Conservation (phyloP, 92 coral and sea anemone species). For the Montipora capitata region DNA sequence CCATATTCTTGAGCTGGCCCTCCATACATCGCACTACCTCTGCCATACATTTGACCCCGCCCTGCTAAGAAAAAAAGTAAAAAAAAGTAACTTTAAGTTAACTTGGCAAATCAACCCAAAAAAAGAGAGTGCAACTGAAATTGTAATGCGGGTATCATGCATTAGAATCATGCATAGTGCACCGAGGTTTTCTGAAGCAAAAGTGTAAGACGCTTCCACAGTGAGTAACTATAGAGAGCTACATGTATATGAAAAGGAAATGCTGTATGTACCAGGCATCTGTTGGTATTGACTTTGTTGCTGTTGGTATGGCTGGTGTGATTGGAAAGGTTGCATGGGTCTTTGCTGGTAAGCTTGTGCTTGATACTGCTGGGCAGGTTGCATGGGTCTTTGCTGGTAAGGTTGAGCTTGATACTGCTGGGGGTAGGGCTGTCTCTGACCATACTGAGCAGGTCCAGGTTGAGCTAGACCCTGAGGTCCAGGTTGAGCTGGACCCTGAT, state of each 20-base stretch:
- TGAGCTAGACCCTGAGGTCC: slow-evolving; percentile 60
- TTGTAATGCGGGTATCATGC: too few relatives aligned
- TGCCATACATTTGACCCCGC: slow-evolving; percentile 54
- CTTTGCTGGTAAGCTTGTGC: slow-evolving; percentile 23
- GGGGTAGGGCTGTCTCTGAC: slow-evolving; percentile 49
- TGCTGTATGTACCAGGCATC: slow-evolving; percentile 16
- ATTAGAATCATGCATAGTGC: too few relatives aligned
- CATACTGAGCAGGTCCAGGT: slow-evolving; percentile 61
- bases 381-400: slow-evolving; percentile 41
- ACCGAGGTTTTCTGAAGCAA: too few relatives aligned
- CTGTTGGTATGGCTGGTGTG: slow-evolving; percentile 16
- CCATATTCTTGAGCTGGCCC: slow-evolving; percentile 23
- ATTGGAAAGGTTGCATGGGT: slow-evolving; percentile 34
- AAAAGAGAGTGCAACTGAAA: too few relatives aligned
- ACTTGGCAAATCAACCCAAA: too few relatives aligned
- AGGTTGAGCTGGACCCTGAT: slow-evolving; percentile 65
- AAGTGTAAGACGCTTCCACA: too few relatives aligned
- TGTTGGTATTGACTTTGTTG: slow-evolving; percentile 53
- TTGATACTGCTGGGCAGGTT: slow-evolving; percentile 35
- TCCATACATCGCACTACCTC: slow-evolving; percentile 45
- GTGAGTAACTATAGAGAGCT: too few relatives aligned
- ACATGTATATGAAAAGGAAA: not conserved
- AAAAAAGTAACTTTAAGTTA: not conserved
- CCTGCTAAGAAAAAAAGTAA: slow-evolving; percentile 23
- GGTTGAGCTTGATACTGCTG: slow-evolving; percentile 38